Evolutionary conservation across 1,140 invertebrate species (phyloP).

Genomic region (Drosophila fuyamai): DNA sequence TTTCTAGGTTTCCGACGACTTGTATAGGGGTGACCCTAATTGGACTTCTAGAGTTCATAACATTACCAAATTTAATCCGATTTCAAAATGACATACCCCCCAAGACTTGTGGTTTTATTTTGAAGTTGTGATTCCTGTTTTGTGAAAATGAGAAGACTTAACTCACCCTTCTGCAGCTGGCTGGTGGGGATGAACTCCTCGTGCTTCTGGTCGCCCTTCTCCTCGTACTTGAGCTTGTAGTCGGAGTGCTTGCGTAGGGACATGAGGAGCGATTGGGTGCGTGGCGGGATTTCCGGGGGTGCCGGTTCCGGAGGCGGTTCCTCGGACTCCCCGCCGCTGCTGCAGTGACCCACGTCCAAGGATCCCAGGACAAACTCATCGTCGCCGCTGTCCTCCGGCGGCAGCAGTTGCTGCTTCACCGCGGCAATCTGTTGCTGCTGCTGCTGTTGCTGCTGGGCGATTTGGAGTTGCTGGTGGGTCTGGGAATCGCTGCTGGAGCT

Average conservation of each 20-base stretch:
- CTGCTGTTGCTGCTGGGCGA: conserved; percentile 24
- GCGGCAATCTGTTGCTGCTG: conserved; percentile 27
- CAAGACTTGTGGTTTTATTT: too few species aligned
- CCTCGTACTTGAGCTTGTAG: conserved; percentile 83
- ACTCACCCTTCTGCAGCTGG: conserved; percentile 81
- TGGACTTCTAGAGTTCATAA: too few species aligned
- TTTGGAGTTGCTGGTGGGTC: conserved; percentile 42
- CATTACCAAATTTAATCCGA: too few species aligned
- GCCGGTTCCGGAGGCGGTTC: conserved; percentile 89
- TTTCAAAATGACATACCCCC: too few species aligned
- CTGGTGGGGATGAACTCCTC: conserved; percentile 84
- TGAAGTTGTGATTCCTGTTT: too few species aligned
- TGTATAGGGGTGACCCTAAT: too few species aligned
- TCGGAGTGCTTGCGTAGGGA: conserved; percentile 83
- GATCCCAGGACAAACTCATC: conserved; percentile 10
- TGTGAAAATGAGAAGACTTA: too few species aligned
- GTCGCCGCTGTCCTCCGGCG: conserved; percentile 22
- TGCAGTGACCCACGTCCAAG: conserved; percentile 19
- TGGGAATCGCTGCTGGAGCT: conserved; percentile 85
- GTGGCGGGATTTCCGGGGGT: conserved; percentile 89
- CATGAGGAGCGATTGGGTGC: conserved; percentile 88
- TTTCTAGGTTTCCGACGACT: too few species aligned
- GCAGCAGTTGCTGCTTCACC: conserved; percentile 12
- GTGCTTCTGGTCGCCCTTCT: conserved; percentile 84
- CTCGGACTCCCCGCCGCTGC: conserved; percentile 84